Evolutionary conservation across 2,113 vertebrate species (phyloP).

Genomic region (Chroicocephalus ridibundus): DNA sequence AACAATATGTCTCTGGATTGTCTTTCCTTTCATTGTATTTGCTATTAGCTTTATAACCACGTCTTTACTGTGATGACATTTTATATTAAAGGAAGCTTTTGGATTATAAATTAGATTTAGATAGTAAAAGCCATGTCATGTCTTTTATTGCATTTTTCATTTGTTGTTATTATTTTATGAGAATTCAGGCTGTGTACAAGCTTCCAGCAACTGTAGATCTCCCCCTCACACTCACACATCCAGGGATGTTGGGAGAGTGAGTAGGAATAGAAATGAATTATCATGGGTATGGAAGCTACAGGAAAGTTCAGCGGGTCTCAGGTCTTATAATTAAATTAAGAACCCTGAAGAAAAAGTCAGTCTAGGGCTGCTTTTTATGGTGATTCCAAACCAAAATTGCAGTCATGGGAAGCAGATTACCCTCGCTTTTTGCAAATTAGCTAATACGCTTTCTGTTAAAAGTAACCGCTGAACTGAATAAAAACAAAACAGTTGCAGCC

Average conservation of each 20-base stretch:
- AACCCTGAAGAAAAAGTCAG: background rate
- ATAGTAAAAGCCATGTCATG: constrained; percentile 47
- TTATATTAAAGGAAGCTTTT: constrained; percentile 53
- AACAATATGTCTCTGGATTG: background rate
- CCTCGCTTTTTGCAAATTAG: background rate
- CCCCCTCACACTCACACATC: background rate
- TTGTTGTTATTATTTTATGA: constrained; percentile 64
- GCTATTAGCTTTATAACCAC: constrained; percentile 4
- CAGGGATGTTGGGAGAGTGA: background rate
- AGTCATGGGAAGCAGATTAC: background rate
- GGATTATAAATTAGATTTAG: constrained; percentile 58
- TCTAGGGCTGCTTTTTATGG: background rate
- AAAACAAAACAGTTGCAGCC: background rate
- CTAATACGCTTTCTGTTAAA: background rate
- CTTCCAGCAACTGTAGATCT: background rate
- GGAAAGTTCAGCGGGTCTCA: background rate
- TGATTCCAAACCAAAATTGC: background rate
- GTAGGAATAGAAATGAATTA: background rate
- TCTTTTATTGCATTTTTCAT: constrained; percentile 65
- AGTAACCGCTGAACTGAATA: background rate
- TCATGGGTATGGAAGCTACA: background rate
- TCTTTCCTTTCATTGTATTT: background rate
- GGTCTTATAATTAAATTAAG: constrained; percentile 18
- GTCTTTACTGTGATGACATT: constrained; percentile 20
- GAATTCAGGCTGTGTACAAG: constrained; percentile 23